A percentile compares a stretch with the other conserved stretches of the same genome.
phyloP scores from a whole-genome alignment of 2,797 vertebrate genomes.

The Anomalospiza imberbis region DNA sequence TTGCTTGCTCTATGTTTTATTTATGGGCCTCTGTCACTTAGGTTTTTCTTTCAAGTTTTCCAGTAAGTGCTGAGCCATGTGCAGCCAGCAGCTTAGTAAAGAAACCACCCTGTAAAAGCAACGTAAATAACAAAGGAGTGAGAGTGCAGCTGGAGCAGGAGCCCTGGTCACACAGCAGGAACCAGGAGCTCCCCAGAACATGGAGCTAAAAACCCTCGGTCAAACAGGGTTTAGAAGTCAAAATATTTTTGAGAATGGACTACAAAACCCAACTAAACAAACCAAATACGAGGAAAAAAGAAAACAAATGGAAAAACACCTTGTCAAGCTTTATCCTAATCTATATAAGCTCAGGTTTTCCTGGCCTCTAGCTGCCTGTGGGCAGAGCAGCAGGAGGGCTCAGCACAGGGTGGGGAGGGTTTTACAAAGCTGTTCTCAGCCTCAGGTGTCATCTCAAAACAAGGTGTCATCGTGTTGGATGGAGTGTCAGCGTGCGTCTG shows the following conservation, averaged over 20 bases:
- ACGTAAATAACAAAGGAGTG: background rate
- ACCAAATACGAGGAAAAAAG: background rate
- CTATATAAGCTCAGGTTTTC: background rate
- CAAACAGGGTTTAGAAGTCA: background rate
- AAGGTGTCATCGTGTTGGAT: background rate
- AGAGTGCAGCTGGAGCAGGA: background rate
- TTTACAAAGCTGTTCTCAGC: background rate
- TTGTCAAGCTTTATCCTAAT: background rate
- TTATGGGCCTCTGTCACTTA: constrained; percentile 27
- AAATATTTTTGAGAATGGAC: background rate
- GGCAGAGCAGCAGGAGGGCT: background rate
- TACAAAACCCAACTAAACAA: background rate
- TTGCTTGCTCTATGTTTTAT: constrained; percentile 32
- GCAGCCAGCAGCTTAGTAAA: background rate
- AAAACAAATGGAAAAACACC: background rate
- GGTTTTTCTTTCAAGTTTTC: constrained; percentile 38
- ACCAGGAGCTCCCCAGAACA: background rate
- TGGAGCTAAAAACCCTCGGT: background rate
- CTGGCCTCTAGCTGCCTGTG: background rate
- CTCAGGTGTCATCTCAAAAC: background rate
- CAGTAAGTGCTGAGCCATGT: constrained; percentile 23
- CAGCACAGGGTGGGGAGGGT: rapidly evolving
- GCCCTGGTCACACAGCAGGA: background rate
- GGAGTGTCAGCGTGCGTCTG: background rate
- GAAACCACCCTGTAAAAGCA: constrained; percentile 25